Evolutionary conservation across 2,797 vertebrate species (phyloP), one percentile per base, ranked within the genome.

Genomic region (Rhinogobio ventralis): DNA sequence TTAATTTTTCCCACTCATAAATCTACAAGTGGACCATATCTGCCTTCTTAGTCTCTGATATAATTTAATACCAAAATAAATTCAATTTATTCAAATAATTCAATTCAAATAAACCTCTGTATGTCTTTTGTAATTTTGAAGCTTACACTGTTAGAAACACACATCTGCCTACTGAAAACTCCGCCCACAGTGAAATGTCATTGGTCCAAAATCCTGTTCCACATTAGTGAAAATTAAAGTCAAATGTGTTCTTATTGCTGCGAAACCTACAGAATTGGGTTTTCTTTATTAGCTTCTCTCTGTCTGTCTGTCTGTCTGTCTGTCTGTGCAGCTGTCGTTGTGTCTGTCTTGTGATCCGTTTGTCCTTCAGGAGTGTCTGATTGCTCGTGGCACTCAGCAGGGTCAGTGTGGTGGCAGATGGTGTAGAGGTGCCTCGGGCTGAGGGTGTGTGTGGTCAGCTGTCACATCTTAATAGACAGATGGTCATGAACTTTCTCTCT

Each of bases 401-500:
- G 85, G 83, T 85, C 83, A 72, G 57, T 68, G 57, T 74, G 71
- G 46, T 62, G 81, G 86, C 88, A 89, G 88, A 89, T 89, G 88
- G 88, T 66, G 2, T 73, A 60, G 49, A 53, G 62, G 71, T 79
- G 71, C 84, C 51, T 46, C 74, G 60, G 80, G 77, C 71, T 76
- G 45, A 64, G 81, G 57, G 84, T 85, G 84, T 62, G 30, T 87
- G 80, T 53, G 66, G 83, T 89, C 85, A 79, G 82, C 83, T 88
- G 84, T 87, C 83, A 87, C 75, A 80, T 86, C 83, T 87, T 74
- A 76, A 71, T 74, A 79, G 77, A 79, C 88, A 89, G 88, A 89
- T 88, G 87, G 85, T 85, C 69, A 39, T 87, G 76, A 87, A 85
- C 86, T 87, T 66, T 84, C 83, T 74, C 77, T 80, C 17, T 84